Evolutionary conservation across 2,888 invertebrate genomes (phyloP), one percentile per base, ranked within the genome.

Genomic region (Leucophenga maculata): DNA sequence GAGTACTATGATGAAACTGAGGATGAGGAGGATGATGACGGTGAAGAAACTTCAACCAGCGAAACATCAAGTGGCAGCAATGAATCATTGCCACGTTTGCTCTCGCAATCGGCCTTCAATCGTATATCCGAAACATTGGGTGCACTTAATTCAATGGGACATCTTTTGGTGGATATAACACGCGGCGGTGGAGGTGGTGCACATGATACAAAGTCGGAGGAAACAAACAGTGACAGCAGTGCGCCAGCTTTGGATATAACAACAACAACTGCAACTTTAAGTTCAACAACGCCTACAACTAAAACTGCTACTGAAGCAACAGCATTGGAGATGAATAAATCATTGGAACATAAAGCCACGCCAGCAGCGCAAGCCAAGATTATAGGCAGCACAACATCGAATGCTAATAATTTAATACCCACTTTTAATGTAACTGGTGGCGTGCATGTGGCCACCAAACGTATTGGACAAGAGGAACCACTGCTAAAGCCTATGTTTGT

Each of bases 111-210:
- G 6, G 91, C 92, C 6, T 92, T 92, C 74, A 90, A 91, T 68
- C 90, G 89, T 76, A 92, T 92, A 80, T 92, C 92, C 0, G 92
- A 92, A 85, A 92, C 92, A 0, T 84, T 92, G 46, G 95, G 95
- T 44, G 96, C 96, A 3, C 90, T 96, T 16, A 96, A 96, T 77
- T 95, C 95, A 1, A 94, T 96, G 0, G 96, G 96, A 0, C 92
- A 93, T 84, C 95, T 94, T 85, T 90, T 96, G 75, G 94, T 96
- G 0, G 95, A 95, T 80, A 94, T 95, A 91, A 95, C 93, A 0
- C 88, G 92, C 9, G 88, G 88, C 1, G 89, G 89, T 1, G 46
- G 3, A 2, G 16, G 18, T 50, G 50, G 6, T 50, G 50, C 50
- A 18, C n/a, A 50, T 16, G 18, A 26, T 16, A 50, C 32, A 14